Evolutionary conservation across 1,140 invertebrate species (phyloP).

Genomic region (Sycophaga agraensis): DNA sequence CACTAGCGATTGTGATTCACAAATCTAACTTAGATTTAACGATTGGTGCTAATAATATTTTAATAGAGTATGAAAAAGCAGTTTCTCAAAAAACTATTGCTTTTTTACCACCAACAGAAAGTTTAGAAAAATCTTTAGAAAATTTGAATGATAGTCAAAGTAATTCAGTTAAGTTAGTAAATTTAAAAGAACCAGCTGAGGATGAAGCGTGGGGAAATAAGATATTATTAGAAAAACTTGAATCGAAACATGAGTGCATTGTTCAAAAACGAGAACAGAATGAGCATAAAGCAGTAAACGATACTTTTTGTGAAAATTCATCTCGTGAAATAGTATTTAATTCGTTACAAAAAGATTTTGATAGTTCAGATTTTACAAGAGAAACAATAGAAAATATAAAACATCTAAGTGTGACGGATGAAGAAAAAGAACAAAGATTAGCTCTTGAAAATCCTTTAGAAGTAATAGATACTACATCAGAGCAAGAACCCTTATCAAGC

Average conservation of each 20-base stretch:
- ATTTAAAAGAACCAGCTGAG: constrained; percentile 31
- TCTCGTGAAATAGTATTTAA: constrained; percentile 27
- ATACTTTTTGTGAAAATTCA: too few relatives aligned
- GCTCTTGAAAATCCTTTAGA: constrained; percentile 55
- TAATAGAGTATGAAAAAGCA: constrained; percentile 70
- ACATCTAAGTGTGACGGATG: constrained; percentile 82
- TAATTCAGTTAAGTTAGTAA: constrained; percentile 22
- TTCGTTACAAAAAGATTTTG: constrained; percentile 24
- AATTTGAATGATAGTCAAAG: constrained; percentile 48
- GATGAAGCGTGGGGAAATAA: constrained; percentile 51
- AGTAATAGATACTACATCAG: constrained; percentile 39
- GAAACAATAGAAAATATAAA: constrained; percentile 43
- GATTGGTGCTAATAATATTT: constrained; percentile 70
- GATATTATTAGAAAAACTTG: not conserved
- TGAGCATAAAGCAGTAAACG: constrained; percentile 25
- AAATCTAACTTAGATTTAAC: constrained; percentile 72
- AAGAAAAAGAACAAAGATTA: constrained; percentile 80
- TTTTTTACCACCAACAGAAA: constrained; percentile 63
- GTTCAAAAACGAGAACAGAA: constrained; percentile 44
- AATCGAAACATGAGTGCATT: constrained; percentile 35
- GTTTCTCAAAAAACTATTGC: constrained; percentile 46
- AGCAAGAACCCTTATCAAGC: constrained; percentile 57
- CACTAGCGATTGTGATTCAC: constrained; percentile 85
- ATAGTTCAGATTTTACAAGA: constrained; percentile 17
- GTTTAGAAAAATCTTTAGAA: constrained; percentile 66